These are phyloP conservation scores for Hystrix cristata DNA, from an alignment of 2,113 vertebrate species.

Conservation along the genomic window DNA sequence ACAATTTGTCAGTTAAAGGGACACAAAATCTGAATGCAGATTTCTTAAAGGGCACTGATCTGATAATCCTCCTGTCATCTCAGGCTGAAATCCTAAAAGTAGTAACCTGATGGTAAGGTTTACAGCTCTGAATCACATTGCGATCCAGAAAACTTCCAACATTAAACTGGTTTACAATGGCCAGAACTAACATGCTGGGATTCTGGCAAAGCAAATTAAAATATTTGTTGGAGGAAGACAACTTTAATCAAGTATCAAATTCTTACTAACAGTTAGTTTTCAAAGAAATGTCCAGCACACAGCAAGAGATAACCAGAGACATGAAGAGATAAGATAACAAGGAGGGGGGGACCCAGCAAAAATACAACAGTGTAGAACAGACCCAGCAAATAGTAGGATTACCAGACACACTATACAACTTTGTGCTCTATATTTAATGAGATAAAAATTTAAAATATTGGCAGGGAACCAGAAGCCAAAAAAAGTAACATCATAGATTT, in stretches of 20 bases:
- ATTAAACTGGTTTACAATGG: not conserved
- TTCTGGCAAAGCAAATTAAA: constrained; percentile 7
- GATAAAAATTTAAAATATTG: constrained; percentile 54
- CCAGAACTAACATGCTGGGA: not conserved
- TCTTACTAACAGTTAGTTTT: not conserved
- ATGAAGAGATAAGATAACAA: not conserved
- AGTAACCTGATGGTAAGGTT: not conserved
- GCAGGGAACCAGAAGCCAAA: not conserved
- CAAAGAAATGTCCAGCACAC: not conserved
- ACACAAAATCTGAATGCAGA: not conserved
- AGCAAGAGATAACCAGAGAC: constrained; percentile 17
- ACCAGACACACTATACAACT: not conserved
- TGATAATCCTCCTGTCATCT: not conserved
- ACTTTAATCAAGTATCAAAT: not conserved
- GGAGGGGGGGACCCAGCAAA: not conserved
- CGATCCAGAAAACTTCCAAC: not conserved
- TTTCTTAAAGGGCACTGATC: not conserved
- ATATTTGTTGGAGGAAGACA: not conserved
- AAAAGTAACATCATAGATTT: not conserved
- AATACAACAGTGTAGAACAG: not conserved
- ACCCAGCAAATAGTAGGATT: not conserved
- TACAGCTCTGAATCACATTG: not conserved
- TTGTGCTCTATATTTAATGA: not conserved
- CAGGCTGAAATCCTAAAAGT: not conserved
- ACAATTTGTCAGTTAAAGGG: not conserved